Percentiles rank a stretch among this genome's conserved stretches.
These are phyloP conservation scores for Fabriciana adippe DNA, from an alignment of 2,888 invertebrate species.

Conservation along the genomic window DNA sequence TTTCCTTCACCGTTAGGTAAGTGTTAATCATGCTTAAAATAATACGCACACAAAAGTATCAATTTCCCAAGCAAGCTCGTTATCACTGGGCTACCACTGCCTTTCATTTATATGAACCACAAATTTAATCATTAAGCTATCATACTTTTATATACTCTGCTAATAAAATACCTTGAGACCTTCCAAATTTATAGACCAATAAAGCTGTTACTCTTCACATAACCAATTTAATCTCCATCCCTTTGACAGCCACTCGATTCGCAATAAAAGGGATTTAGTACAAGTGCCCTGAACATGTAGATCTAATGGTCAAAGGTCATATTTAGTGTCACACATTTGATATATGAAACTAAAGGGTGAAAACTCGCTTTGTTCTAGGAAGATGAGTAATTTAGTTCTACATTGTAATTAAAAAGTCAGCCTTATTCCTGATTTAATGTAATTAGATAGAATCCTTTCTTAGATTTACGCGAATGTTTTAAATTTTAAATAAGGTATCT, in stretches of 20 bases:
- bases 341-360: background rate
- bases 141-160: slow-evolving; percentile 61
- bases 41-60: no score
- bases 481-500: no score
- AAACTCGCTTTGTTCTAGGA: background rate
- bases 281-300: slow-evolving; percentile 26
- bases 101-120: background rate
- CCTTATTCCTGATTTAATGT: no score
- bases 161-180: slow-evolving; percentile 65
- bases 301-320: slow-evolving; percentile 22
- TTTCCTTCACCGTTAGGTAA: no score
- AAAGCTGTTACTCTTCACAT: slow-evolving; percentile 70
- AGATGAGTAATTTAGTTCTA: background rate
- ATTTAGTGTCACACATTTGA: slow-evolving; percentile 6
- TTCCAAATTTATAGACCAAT: slow-evolving; percentile 63
- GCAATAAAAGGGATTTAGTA: slow-evolving; percentile 45
- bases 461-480: no score
- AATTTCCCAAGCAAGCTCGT: no score
- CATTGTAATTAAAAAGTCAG: no score
- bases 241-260: slow-evolving; percentile 45
- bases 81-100: no score
- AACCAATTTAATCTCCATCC: slow-evolving; percentile 67
- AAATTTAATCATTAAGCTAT: slow-evolving; percentile 39
- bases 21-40: no score
- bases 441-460: no score